A percentile compares a stretch with the other conserved stretches of the same genome.
Evolutionary conservation across 2,888 invertebrate species (phyloP).

Genomic region (Lumbricus terrestris): DNA sequence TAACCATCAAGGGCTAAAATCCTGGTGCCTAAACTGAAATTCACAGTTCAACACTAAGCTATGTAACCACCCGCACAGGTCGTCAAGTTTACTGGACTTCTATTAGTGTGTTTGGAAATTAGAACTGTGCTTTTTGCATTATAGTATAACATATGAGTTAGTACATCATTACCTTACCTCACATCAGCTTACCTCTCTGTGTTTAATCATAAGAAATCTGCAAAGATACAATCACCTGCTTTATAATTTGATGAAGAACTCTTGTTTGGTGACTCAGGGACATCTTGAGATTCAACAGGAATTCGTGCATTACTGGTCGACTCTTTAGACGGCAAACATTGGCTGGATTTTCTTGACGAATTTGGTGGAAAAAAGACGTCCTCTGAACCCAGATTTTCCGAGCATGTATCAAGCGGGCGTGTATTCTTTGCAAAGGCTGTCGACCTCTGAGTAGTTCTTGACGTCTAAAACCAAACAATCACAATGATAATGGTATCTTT

Average conservation of each 20-base stretch:
- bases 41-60: too few relatives aligned
- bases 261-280: background rate
- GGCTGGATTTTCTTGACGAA: background rate
- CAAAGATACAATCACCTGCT: slow-evolving; percentile 10
- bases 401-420: background rate
- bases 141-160: too few relatives aligned
- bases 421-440: background rate
- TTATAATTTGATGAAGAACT: background rate
- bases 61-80: too few relatives aligned
- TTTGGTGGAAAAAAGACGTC: background rate
- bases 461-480: background rate
- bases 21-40: too few relatives aligned
- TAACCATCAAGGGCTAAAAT: too few relatives aligned
- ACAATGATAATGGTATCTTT: background rate
- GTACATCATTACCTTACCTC: too few relatives aligned
- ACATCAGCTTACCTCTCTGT: background rate
- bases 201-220: background rate
- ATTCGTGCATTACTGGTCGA: background rate
- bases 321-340: background rate
- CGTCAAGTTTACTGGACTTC: too few relatives aligned
- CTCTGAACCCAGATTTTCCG: background rate
- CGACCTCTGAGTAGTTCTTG: background rate
- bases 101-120: too few relatives aligned
- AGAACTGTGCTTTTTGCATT: too few relatives aligned
- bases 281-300: background rate